Evolutionary conservation across 2,888 invertebrate species (phyloP), one percentile per base, ranked within the genome.

Genomic region (Ormyrus labotus): DNA sequence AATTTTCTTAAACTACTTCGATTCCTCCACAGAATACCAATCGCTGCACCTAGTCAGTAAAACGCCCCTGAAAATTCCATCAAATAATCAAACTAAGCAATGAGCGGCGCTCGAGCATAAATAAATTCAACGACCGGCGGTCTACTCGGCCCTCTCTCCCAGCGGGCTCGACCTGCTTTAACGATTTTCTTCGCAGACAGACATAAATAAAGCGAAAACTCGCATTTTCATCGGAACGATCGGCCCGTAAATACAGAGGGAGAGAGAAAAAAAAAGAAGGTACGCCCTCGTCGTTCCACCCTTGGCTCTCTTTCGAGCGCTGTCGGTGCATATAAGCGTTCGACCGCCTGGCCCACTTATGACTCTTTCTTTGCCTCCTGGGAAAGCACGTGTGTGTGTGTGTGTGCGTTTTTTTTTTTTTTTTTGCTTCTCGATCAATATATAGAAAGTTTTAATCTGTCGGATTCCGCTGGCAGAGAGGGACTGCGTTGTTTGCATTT

Each of bases 281-380:
- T 57, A 48, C 34, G 34, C 11, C 65, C 19, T 65, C 48, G 10
- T 47, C n/a, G 55, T 19, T 67, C 13, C 50, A 67, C 74, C 67
- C 74, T 58, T 58, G 74, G 51, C 65, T 48, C 47, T 63, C 53
- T 51, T 45, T 63, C 53, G 3, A 34, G 34, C 34, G 55, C 61
- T 72, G 55, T 48, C 47, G 55, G n/a, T 73, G 64, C 63, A 53
- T 68, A 13, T 64, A 11, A n/a, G 63, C 67, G 78, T 83, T 84
- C 85, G 87, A 87, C 85, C 86, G 86, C 84, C 85, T 89, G 89
- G 88, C 89, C 89, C 88, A 89, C 86, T 89, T 89, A 87, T 83
- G 80, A 82, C 79, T 57, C n/a, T 47, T 63, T 64, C 55, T 34
- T 10, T 51, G 53, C 13, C 53, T 60, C 45, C 63, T 13, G 45